phyloP scores from a whole-genome alignment of 64 coral and sea anemone species.

The Pachyseris speciosa region DNA sequence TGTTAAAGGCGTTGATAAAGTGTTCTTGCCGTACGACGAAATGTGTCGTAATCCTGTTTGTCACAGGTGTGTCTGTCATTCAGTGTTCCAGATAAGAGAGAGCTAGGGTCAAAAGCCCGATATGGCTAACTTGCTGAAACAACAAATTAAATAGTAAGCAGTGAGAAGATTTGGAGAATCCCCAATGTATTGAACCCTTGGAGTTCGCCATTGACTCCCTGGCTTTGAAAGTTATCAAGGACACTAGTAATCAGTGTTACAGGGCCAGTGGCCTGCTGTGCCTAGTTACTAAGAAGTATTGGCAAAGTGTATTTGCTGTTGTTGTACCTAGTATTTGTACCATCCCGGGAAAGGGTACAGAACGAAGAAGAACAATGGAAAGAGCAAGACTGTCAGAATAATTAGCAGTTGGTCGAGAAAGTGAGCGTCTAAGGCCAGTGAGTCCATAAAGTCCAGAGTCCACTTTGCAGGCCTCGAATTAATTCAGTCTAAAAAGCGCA shows the following conservation, averaged over 20 bases:
- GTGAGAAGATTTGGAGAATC: neutral
- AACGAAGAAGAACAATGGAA: neutral
- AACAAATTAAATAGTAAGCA: neutral
- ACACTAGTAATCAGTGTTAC: neutral
- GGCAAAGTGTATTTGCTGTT: neutral
- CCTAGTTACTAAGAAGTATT: neutral
- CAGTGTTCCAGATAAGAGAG: neutral
- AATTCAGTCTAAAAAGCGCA: neutral
- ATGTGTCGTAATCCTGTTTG: conserved; percentile 61
- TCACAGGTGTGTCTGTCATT: conserved; percentile 30
- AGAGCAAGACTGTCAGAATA: neutral
- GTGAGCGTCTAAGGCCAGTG: neutral
- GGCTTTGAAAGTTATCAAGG: neutral
- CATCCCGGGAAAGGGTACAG: neutral
- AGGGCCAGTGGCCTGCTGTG: neutral
- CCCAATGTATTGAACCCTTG: neutral
- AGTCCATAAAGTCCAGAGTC: neutral
- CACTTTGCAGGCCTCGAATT: neutral
- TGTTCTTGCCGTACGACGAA: conserved; percentile 30
- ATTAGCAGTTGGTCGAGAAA: neutral
- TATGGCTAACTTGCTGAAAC: neutral
- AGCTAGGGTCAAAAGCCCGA: neutral
- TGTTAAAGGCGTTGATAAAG: neutral
- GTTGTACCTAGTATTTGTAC: neutral
- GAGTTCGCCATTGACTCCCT: neutral